phyloP scores from a whole-genome alignment of 2,113 vertebrate genomes.

The Gavia stellata region DNA sequence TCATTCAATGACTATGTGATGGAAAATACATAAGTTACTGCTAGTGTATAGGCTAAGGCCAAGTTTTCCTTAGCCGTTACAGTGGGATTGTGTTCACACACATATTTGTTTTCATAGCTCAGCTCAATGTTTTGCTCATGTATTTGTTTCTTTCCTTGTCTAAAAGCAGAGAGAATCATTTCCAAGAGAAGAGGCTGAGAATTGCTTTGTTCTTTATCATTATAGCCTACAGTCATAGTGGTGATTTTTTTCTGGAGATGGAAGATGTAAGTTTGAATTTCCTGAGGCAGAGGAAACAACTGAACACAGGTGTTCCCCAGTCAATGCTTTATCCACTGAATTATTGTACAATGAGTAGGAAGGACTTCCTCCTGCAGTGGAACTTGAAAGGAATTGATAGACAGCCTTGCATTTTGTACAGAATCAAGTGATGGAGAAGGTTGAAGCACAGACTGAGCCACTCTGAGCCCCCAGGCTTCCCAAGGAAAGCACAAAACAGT shows the following conservation, averaged over 20 bases:
- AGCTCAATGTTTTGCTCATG: not conserved
- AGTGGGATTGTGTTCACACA: not conserved
- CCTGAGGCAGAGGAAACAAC: not conserved
- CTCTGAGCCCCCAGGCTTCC: not conserved
- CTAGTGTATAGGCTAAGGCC: not conserved
- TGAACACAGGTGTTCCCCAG: not conserved
- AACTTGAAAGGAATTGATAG: not conserved
- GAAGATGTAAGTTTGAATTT: not conserved
- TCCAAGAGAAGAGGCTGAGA: not conserved
- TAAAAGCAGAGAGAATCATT: not conserved
- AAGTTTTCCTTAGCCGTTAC: not conserved
- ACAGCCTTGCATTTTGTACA: not conserved
- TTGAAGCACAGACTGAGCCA: not conserved
- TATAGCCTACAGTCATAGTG: not conserved
- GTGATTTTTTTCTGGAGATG: not conserved
- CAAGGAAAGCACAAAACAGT: not conserved
- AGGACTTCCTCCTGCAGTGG: not conserved
- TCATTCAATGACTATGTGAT: not conserved
- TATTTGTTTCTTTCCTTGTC: not conserved
- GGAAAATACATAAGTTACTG: not conserved
- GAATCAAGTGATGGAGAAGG: not conserved
- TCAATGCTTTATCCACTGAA: not conserved
- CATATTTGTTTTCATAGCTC: not conserved
- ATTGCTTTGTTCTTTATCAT: not conserved
- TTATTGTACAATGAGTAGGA: not conserved